Evolutionary conservation across 2,888 invertebrate species (phyloP).

Genomic region (Cerceris ruficornis): DNA sequence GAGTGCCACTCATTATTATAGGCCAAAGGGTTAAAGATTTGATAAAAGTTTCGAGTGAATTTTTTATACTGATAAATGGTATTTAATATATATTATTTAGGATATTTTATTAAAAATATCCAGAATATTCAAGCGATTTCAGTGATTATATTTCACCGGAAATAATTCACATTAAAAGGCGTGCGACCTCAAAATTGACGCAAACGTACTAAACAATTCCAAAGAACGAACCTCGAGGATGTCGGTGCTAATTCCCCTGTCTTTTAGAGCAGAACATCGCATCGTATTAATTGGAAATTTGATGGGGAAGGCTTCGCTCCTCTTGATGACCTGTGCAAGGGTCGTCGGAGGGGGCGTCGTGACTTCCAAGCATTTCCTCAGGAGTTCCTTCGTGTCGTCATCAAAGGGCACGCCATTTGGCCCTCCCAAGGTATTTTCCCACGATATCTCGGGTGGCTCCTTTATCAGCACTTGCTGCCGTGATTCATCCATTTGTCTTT

Average conservation of each 20-base stretch:
- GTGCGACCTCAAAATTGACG: not conserved
- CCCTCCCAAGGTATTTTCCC: constrained; percentile 77
- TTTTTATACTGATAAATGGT: no score
- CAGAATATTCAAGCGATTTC: no score
- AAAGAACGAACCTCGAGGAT: constrained; percentile 69
- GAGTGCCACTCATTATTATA: no score
- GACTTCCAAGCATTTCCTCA: constrained; percentile 71
- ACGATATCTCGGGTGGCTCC: constrained; percentile 77
- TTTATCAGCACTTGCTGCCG: constrained; percentile 56
- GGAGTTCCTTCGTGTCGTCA: constrained; percentile 74
- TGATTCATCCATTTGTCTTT: constrained; percentile 54
- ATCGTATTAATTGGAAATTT: constrained; percentile 79
- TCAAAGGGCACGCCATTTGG: constrained; percentile 77
- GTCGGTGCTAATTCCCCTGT: constrained; percentile 70
- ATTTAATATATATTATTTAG: no score
- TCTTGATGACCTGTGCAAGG: constrained; percentile 74
- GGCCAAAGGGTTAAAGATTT: no score
- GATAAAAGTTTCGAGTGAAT: no score
- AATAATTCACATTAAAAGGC: no score
- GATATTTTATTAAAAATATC: no score
- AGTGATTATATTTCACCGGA: no score
- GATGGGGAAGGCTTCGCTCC: constrained; percentile 79
- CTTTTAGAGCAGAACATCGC: constrained; percentile 72
- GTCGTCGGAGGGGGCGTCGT: constrained; percentile 69
- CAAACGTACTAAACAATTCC: not conserved